Evolutionary conservation across 2,797 vertebrate genomes (phyloP), one percentile per base, ranked within the genome.

Genomic region (Bucorvus abyssinicus): DNA sequence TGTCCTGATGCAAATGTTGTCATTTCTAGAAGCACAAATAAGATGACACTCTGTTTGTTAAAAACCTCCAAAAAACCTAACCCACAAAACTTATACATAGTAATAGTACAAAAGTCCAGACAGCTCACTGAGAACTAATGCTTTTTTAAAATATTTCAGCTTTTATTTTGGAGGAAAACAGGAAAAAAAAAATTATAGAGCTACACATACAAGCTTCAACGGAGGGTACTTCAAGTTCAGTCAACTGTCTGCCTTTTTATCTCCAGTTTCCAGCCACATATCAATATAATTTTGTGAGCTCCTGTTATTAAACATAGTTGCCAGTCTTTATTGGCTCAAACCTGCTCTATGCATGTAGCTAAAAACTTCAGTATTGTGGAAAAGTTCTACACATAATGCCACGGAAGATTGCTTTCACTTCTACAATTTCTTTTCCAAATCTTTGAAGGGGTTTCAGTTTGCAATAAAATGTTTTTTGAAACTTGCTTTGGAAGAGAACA

Each of bases 31-130:
- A 56, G 59, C 12, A 76, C 36, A 64, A 64, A 47, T 26, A 68
- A 1, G 2, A 7, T 40, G 23, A 32, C 12, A 26, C 2, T 15
- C 1, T 7, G 4, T 20, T 61, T 44, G 3, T 59, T 44, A 32
- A n/a, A 80, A 57, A 59, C 4, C 3, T 53, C 4, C 22, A 24
- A 53, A 4, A 76, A 76, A 47, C 5, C 6, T 50, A 63, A 32
- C 6, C 15, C 11, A 36, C 7, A 53, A 26, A 57, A 10, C 0
- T 27, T 61, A 4, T 14, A 14, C 3, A 4, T n/a, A 10, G 4
- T 17, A 29, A 3, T 19, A 36, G 1, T 24, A 47, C 1, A 8
- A 15, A 71, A 64, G 2, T 69, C 8, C 29, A 23, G 20, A 26
- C 2, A 55, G 10, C 5, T 56, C 9, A 29, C 12, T 26, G 13